A percentile compares a stretch with the other conserved stretches of the same genome.
phyloP scores from a whole-genome alignment of 2,797 vertebrate species.

The Gila robusta region DNA sequence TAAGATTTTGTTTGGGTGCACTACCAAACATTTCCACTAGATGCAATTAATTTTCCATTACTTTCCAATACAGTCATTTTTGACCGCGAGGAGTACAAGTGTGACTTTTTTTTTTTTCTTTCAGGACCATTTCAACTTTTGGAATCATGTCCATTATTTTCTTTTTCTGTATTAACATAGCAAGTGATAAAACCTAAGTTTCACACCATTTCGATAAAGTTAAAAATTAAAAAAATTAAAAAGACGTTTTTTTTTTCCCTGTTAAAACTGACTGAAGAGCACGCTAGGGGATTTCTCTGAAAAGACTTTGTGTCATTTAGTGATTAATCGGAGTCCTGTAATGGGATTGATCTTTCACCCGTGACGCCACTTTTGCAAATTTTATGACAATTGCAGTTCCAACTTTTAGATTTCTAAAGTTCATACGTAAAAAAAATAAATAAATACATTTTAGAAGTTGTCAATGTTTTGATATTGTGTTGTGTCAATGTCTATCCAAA shows the following conservation, averaged over 20 bases:
- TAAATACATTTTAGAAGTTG: not conserved
- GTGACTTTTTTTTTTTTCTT: too few species aligned
- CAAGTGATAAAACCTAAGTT: too few species aligned
- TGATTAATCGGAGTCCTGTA: not conserved
- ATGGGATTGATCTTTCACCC: not conserved
- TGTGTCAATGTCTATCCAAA: not conserved
- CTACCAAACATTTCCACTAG: not conserved
- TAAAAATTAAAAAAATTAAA: too few species aligned
- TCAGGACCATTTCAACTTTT: too few species aligned
- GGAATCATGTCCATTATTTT: not conserved
- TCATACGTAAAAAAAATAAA: too few species aligned
- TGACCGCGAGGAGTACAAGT: not conserved
- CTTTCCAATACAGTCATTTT: not conserved
- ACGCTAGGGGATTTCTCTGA: too few species aligned
- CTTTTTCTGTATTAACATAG: too few species aligned
- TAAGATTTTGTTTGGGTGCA: not conserved
- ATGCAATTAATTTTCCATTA: not conserved
- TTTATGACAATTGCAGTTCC: not conserved
- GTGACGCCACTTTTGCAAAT: not conserved
- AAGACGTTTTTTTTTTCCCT: too few species aligned
- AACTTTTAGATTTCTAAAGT: not conserved
- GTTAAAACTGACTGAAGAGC: too few species aligned
- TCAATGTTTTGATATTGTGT: not conserved
- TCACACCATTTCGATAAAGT: too few species aligned
- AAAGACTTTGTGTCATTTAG: not conserved